Conservation (phyloP, 2,888 invertebrate species). For the Drosophila limbata region DNA sequence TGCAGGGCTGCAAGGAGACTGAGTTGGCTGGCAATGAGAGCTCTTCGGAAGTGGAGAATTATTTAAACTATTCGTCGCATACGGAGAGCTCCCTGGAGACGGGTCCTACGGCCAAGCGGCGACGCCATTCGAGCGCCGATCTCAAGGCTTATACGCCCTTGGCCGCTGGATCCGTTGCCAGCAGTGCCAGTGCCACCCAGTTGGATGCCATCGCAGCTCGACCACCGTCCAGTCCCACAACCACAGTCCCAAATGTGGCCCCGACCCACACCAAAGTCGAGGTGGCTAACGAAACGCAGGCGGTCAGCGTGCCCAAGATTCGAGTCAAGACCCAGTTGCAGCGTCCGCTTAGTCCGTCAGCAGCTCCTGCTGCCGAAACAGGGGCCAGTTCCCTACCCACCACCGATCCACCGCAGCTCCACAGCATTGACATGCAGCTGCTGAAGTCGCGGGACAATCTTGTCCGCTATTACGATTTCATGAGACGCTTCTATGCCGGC, state of each 20-base stretch:
- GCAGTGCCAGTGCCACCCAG: conserved; percentile 49
- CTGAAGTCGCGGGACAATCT: conserved; percentile 82
- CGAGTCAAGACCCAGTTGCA: conserved; percentile 80
- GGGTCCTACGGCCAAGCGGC: conserved; percentile 72
- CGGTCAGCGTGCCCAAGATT: conserved; percentile 74
- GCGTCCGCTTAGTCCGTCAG: conserved; percentile 72
- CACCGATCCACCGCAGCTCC: conserved; percentile 26
- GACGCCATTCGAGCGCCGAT: conserved; percentile 75
- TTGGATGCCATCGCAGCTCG: conserved; percentile 33
- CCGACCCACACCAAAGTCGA: conserved; percentile 4
- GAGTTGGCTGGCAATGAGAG: conserved; percentile 83
- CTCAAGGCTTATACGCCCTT: conserved; percentile 53
- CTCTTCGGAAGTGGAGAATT: conserved; percentile 83
- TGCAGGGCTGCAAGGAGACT: conserved; percentile 65
- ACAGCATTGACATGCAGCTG: conserved; percentile 74
- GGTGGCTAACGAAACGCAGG: conserved; percentile 37
- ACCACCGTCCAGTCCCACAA: conserved; percentile 30
- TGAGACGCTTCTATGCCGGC: conserved; percentile 82
- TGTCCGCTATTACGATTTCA: conserved; percentile 83
- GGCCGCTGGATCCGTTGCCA: conserved; percentile 30
- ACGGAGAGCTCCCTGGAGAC: conserved; percentile 83
- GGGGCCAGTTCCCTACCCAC: conserved; percentile 3
- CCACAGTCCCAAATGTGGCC: conserved; percentile 10
- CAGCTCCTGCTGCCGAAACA: conserved; percentile 3
- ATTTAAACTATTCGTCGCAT: conserved; percentile 81